Base-by-base conservation (phyloP, 2,113 vertebrate species). In the Scomber japonicus region DNA sequence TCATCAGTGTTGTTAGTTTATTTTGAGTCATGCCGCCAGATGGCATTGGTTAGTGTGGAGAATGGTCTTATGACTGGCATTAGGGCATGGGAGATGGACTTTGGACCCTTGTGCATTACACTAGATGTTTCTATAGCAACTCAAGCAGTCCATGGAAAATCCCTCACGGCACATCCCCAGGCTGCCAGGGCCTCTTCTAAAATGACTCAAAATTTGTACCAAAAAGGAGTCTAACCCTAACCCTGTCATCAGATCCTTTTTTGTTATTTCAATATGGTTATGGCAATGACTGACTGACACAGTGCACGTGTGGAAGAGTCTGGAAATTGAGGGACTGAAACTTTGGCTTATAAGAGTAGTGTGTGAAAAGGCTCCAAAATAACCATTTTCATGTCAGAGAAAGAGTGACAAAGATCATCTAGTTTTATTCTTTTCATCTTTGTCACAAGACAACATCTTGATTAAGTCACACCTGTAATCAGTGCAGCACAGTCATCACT, bases 41-140 rank as follows among this genome's bases (percentile, higher is more conserved):
- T 40, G 54, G 53, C 68, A 69, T 27, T 60, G 21, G 24, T 17
- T 31, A 31, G 17, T 30, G 11, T 31, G 63, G 44, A 62, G 11
- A 69, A 5, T 4, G 14, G 71, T 65, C 83, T 67, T 40, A 63
- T 91, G 86, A 87, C 61, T 66, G 72, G 74, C 62, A 85, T 89
- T 79, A 83, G 48, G 24, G 46, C 60, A 53, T 3, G n/a, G 5
- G 59, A 77, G 14, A 74, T 86, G 82, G 74, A 89, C 82, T 67
- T 65, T 73, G 63, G 71, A 84, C 69, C 35, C 15, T 40, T 46
- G 62, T n/a, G 30, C 46, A 40, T 62, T 55, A 70, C 31, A 46
- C 40, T 30, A n/a, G 11, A 57, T 0, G 31, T 82, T 77, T 70
- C 63, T 21, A 74, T 49, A 49, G 45, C 24, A 70, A 77, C 56